Conservation (phyloP, 2,797 vertebrate species). For the Brotula barbata region DNA sequence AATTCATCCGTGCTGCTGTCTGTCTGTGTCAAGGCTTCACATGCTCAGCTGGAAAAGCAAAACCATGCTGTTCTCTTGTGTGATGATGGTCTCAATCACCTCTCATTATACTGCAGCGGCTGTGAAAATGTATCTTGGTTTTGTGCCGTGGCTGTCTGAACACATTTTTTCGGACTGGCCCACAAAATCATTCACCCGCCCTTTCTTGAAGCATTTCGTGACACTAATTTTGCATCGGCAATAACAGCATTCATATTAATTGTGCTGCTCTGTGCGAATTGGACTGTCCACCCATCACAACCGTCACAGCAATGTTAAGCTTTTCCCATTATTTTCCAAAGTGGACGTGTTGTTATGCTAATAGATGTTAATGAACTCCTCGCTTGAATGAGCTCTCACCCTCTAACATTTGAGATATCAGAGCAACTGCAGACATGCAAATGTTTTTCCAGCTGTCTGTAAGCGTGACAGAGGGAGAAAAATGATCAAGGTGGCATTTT, state of each 20-base stretch:
- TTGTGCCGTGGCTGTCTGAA: constrained; percentile 2
- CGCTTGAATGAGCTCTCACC: constrained; percentile 24
- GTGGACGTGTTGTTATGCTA: constrained; percentile 44
- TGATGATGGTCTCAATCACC: constrained; percentile 23
- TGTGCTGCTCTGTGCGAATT: constrained; percentile 3
- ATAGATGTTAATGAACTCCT: constrained; percentile 45
- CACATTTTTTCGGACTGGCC: not conserved
- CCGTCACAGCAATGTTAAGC: constrained; percentile 30
- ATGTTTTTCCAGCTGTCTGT: constrained; percentile 25
- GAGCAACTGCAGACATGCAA: constrained; percentile 25
- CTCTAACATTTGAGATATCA: constrained; percentile 27
- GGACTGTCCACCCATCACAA: constrained; percentile 20
- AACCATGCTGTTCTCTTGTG: not conserved
- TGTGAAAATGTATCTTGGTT: constrained; percentile 6
- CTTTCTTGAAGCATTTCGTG: not conserved
- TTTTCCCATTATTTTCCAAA: constrained; percentile 23
- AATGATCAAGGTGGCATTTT: constrained; percentile 34
- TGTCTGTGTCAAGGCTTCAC: constrained; percentile 1
- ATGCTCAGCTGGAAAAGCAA: constrained; percentile 15
- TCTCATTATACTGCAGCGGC: constrained; percentile 10
- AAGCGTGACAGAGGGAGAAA: constrained; percentile 13
- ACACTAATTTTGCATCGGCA: constrained; percentile 10
- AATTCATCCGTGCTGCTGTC: constrained; percentile 15
- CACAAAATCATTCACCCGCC: not conserved
- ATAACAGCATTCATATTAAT: constrained; percentile 14